Conservation (phyloP, 2,888 invertebrate species). For the Caenorhabditis sp. region DNA sequence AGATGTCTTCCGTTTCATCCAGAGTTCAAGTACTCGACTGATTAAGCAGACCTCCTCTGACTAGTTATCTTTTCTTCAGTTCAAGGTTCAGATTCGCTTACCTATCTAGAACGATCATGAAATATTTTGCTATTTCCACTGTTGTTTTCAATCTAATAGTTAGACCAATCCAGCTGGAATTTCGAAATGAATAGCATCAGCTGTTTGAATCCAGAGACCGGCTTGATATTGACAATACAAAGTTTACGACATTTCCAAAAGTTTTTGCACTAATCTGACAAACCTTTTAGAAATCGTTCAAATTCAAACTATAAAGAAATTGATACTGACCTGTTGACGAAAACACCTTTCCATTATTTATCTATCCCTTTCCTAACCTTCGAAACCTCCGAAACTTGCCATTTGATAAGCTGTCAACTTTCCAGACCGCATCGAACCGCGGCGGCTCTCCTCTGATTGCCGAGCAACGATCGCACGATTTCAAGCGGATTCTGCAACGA, state of each 20-base stretch:
- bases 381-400: background rate
- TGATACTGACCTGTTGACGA: background rate
- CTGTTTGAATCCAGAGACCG: too few relatives aligned
- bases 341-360: background rate
- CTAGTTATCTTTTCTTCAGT: constrained; percentile 5
- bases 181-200: too few relatives aligned
- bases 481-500: constrained; percentile 72
- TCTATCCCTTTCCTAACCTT: too few relatives aligned
- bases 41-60: background rate
- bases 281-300: too few relatives aligned
- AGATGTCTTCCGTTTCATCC: background rate
- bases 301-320: too few relatives aligned
- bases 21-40: constrained; percentile 4
- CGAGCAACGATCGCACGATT: constrained; percentile 71
- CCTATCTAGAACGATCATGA: too few relatives aligned
- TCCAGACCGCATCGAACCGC: constrained; percentile 19
- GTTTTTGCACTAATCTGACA: too few relatives aligned
- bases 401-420: constrained; percentile 10
- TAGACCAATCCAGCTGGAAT: too few relatives aligned
- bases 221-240: too few relatives aligned
- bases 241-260: too few relatives aligned
- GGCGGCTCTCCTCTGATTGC: constrained; percentile 47
- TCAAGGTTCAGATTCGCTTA: constrained; percentile 6
- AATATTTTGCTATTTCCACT: too few relatives aligned
- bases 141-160: too few relatives aligned